Base-by-base conservation (phyloP, 2,797 vertebrate genomes). In the Poecile montanus region DNA sequence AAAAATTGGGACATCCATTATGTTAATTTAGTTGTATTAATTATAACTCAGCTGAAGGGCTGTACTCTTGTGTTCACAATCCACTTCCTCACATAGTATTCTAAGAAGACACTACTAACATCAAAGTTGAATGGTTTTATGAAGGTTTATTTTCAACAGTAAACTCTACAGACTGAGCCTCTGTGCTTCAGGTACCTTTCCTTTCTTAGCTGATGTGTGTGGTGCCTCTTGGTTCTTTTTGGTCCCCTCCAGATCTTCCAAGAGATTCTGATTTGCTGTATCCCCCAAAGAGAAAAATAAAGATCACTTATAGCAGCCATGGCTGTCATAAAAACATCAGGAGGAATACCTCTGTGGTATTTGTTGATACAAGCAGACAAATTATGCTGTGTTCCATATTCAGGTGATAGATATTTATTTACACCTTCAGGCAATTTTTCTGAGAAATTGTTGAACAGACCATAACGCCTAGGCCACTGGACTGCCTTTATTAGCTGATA, bases 391-490 rank as follows among this genome's bases (percentile, higher is more conserved):
- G 8, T n/a, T 76, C 42, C 3, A 2, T 21, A 45, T 45, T 71
- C 71, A 45, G 16, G 16, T 44, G 32, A 11, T 56, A 34, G 75
- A 32, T 32, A 34, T 7, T 50, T 44, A 50, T 75, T 76, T 71
- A 66, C 1, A 7, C 10, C 29, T 76, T 71, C 11, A 25, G 38
- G 27, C 42, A 93, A 50, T 40, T 88, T 88, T 95, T 76, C 38
- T 88, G 83, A 61, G 80, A 95, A 95, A 77, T 36, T 78, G 25
- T 36, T 70, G 93, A 57, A 57, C 45, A 84, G 81, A 71, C 83
- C 95, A 87, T 92, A 97, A 86, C 80, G 65, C 30, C 91, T 89
- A 94, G 67, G 62, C 94, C 96, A 85, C 45, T 72, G 58, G 71
- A 57, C 85, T 94, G 84, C 54, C 94, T 95, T 95, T 81, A 95